A percentile compares a stretch with the other conserved stretches of the same genome.
Conservation (phyloP, 2,888 invertebrate species). For the Cryptus armator region DNA sequence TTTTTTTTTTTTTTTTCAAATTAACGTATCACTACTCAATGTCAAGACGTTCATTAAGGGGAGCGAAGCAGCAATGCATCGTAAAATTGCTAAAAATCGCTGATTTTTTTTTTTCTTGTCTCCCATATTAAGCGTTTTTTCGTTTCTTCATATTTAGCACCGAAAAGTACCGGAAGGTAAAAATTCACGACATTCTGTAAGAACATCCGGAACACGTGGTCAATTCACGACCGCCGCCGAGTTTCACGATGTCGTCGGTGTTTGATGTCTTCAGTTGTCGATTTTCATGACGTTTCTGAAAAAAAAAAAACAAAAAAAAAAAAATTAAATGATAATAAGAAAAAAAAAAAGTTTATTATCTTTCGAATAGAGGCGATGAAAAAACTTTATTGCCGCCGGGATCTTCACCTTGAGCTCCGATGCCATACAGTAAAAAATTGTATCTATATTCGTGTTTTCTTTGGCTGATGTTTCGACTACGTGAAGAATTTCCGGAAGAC, state of each 20-base stretch:
- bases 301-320: conserved; percentile 74
- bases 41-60: background rate
- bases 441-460: conserved; percentile 96
- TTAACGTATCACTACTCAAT: background rate
- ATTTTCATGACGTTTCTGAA: conserved; percentile 91
- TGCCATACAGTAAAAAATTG: conserved; percentile 94
- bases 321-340: background rate
- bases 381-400: background rate
- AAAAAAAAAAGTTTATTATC: conserved; percentile 17
- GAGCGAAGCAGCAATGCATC: background rate
- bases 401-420: conserved; percentile 92
- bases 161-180: background rate
- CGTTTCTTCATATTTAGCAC: background rate
- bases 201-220: conserved; percentile 80
- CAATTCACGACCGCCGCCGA: conserved; percentile 79
- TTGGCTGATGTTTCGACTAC: conserved; percentile 96
- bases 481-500: conserved; percentile 94
- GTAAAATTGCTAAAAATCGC: background rate
- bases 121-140: background rate
- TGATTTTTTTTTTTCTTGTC: background rate
- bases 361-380: conserved; percentile 3
- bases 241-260: conserved; percentile 77
- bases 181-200: conserved; percentile 74
- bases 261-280: conserved; percentile 77
- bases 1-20: background rate